Evolutionary conservation across 2,797 vertebrate species (phyloP), one percentile per base, ranked within the genome.

Genomic region (Muscicapa comitata): DNA sequence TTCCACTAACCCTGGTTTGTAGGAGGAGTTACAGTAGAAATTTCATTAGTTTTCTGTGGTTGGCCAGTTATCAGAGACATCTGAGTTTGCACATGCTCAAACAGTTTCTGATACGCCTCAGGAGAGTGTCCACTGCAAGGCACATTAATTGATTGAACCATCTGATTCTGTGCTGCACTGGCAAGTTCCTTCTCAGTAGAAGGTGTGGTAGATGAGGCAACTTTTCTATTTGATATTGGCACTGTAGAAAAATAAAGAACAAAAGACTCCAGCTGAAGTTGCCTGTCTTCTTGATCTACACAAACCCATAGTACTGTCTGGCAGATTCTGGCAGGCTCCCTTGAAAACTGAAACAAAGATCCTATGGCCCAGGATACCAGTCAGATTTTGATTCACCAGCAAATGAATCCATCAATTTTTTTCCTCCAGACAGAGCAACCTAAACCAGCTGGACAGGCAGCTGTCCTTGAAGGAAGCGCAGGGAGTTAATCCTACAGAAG

Each of bases 71-170:
- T 57, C 66, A 97, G 78, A 89, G 98, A 96, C 96, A 98, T 98
- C 40, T 98, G 98, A 57, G 98, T 97, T 48, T 98, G 98, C 43
- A 98, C 96, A 19, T 97, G 97, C 68, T 98, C 97, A 8, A 90
- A 96, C 40, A 97, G 93, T 31, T 97, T 96, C 83, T 97, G 94
- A 59, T 96, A 96, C 3, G 73, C 90, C 45, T 86, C 91, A 35
- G 97, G 96, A 91, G 97, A 97, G 55, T 91, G 93, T 0, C 95
- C 95, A 71, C 91, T 95, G 87, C 93, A 96, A 80, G 95, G 97
- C 61, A 97, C 94, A 57, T 76, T 86, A 26, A 93, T 10, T 20
- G 95, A 71, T 16, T 90, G 89, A 67, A 80, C 61, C 62, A 51
- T 25, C 73, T 86, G 85, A n/a, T 73, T 86, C 42, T 94, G 95